Base-by-base conservation (phyloP, 2,888 invertebrate species). In the Diachrysia chrysitis region DNA sequence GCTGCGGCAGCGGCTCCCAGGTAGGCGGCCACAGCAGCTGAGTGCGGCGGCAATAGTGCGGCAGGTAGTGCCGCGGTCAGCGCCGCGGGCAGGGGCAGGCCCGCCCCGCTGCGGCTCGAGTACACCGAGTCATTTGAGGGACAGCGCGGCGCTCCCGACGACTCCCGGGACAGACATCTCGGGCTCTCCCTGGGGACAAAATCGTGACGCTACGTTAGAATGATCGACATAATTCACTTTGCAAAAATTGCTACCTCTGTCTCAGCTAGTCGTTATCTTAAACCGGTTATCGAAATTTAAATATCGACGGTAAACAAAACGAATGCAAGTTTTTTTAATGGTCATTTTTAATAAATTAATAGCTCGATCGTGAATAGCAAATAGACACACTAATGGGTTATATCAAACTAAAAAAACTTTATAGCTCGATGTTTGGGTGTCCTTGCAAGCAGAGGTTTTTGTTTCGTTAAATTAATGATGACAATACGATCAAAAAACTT, bases 21-120 rank as follows among this genome's bases (percentile, higher is more conserved):
- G 89, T 98, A 98, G 7, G 98, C 98, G 25, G 98, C 98, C 95
- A 98, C 97, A 2, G 97, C 97, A 2, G 98, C 98, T 5, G 97
- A 97, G 90, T 98, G 98, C 35, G 97, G 97, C 21, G 98, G 97
- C 82, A 97, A 97, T 82, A 97, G 93, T 2, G 97, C 97, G 7
- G 97, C 96, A 0, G 97, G 96, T 69, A 97, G 95, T 46, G 97
- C 97, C 5, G 94, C 94, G 55, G 97, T 96, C 76, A 97, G 96
- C 89, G 97, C 97, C 25, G 97, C 95, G 51, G 93, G 90, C 66
- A 94, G 88, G 19, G 93, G 93, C 42, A 93, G 87, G 35, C 93
- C 93, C 78, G 95, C 96, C 85, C 95, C 95, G 87, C 92, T 95
- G 87, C 97, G 96, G 72, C 97, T 97, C 56, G 97, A 97, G 87